A percentile compares a stretch with the other conserved stretches of the same genome.
Evolutionary conservation across 2,888 invertebrate genomes (phyloP).

Genomic region (Frankliniella fusca): DNA sequence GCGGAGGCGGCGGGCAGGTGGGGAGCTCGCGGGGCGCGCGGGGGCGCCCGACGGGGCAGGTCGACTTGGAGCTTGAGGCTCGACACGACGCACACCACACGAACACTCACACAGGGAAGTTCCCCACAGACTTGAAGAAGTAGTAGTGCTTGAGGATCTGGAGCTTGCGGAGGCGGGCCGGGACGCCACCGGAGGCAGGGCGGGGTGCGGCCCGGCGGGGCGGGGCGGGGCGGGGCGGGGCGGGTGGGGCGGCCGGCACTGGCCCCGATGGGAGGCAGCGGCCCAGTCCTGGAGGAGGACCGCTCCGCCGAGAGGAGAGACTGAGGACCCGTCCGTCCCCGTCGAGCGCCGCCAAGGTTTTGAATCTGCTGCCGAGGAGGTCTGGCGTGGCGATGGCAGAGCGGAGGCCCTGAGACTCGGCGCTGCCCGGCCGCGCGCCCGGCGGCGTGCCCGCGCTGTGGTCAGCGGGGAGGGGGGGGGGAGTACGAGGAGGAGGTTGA

Average conservation of each 20-base stretch:
- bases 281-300: too few species aligned
- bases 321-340: background rate
- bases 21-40: background rate
- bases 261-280: background rate
- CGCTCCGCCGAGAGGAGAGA: too few species aligned
- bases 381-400: too few species aligned
- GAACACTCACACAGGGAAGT: too few species aligned
- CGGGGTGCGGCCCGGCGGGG: background rate
- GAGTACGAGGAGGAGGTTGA: background rate
- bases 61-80: too few species aligned
- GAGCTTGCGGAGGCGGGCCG: background rate
- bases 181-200: background rate
- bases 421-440: background rate
- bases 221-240: background rate
- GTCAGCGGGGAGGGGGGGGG: background rate
- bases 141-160: background rate
- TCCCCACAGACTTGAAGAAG: background rate
- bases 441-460: background rate
- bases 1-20: background rate
- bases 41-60: background rate
- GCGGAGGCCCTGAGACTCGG: too few species aligned
- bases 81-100: background rate
- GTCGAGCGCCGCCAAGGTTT: background rate
- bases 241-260: background rate
- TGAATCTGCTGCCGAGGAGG: background rate